These are phyloP conservation scores for Antitype chi DNA, from an alignment of 2,888 invertebrate genomes.

Conservation along the genomic window DNA sequence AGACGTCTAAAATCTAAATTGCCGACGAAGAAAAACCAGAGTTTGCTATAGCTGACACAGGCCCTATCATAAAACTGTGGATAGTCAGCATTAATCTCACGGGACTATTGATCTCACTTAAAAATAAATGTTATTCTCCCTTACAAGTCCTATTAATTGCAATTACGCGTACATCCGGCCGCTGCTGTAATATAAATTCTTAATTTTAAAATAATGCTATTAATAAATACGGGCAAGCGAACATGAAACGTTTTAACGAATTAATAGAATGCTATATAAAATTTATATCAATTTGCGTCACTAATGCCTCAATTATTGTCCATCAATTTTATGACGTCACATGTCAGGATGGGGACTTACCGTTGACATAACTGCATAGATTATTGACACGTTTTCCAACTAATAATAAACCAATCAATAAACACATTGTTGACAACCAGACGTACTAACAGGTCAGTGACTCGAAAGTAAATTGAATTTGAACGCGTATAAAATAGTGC, in stretches of 20 bases:
- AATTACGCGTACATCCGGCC: slow-evolving; percentile 26
- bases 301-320: slow-evolving; percentile 48
- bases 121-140: slow-evolving; percentile 16
- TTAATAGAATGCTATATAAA: slow-evolving; percentile 45
- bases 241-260: slow-evolving; percentile 42
- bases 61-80: background rate
- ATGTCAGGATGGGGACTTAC: background rate
- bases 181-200: slow-evolving; percentile 28
- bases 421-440: slow-evolving; percentile 42
- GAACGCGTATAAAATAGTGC: slow-evolving; percentile 58
- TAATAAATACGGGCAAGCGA: slow-evolving; percentile 38
- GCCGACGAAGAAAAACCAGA: slow-evolving; percentile 7
- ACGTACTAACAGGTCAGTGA: slow-evolving; percentile 51
- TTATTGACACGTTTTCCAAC: slow-evolving; percentile 40
- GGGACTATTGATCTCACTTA: slow-evolving; percentile 7
- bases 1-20: slow-evolving; percentile 9
- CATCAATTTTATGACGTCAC: slow-evolving; percentile 36
- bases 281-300: slow-evolving; percentile 49
- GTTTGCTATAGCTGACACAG: background rate
- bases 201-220: slow-evolving; percentile 52
- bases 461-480: slow-evolving; percentile 59
- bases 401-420: slow-evolving; percentile 68
- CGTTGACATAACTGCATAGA: slow-evolving; percentile 26
- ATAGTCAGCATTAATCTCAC: slow-evolving; percentile 10
- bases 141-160: slow-evolving; percentile 32